phyloP scores from a whole-genome alignment of 2,797 vertebrate genomes.

The Danio aesculapii region DNA sequence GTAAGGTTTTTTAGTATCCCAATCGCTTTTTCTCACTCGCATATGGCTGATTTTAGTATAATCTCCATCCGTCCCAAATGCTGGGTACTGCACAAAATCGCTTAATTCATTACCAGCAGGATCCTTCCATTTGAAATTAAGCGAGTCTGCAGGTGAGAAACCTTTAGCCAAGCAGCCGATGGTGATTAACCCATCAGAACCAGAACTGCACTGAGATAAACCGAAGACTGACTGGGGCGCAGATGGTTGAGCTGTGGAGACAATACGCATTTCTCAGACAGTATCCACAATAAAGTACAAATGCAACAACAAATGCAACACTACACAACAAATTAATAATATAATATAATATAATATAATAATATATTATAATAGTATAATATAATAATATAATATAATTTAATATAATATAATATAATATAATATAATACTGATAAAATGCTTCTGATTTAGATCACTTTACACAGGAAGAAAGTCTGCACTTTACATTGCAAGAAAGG shows the following conservation, averaged over 20 bases:
- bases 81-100: conserved; percentile 70
- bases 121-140: conserved; percentile 66
- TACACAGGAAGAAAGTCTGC: too few species aligned
- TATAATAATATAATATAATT: too few species aligned
- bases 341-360: too few species aligned
- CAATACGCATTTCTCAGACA: not conserved
- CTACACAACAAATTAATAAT: not conserved
- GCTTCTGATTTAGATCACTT: too few species aligned
- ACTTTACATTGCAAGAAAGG: too few species aligned
- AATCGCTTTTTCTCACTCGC: conserved; percentile 62
- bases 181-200: conserved; percentile 40
- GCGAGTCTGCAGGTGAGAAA: conserved; percentile 60
- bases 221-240: conserved; percentile 55
- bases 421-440: too few species aligned
- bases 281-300: not conserved
- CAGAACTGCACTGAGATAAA: conserved; percentile 62
- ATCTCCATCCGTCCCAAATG: not conserved
- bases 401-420: too few species aligned
- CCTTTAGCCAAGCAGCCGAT: conserved; percentile 71
- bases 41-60: conserved; percentile 69
- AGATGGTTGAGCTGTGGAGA: conserved; percentile 21
- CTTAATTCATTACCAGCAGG: not conserved
- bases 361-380: too few species aligned
- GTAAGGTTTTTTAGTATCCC: fast-evolving
- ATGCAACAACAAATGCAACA: not conserved